These are phyloP conservation scores for Stenchaetothrips biformis DNA, from an alignment of 2,888 invertebrate genomes.

Conservation along the genomic window DNA sequence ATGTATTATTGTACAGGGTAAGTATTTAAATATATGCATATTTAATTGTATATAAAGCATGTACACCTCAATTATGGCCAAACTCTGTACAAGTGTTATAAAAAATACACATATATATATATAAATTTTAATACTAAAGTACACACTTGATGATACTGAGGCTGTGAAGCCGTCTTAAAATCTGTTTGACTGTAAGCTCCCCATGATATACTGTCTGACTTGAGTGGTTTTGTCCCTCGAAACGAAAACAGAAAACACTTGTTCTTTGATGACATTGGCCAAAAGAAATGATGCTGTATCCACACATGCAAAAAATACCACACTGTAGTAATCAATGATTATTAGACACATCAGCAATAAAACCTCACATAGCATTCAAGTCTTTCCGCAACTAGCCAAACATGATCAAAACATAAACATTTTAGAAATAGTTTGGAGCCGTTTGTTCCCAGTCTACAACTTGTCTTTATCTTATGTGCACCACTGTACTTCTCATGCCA, in stretches of 20 bases:
- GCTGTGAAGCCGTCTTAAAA: background rate
- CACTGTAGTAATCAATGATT: background rate
- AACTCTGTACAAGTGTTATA: slow-evolving; percentile 18
- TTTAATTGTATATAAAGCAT: background rate
- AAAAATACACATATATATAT: background rate
- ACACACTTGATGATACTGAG: background rate
- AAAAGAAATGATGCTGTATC: background rate
- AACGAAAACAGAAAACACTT: background rate
- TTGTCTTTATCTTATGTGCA: background rate
- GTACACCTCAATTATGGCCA: slow-evolving; percentile 15
- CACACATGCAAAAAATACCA: background rate
- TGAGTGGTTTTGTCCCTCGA: background rate
- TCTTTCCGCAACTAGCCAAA: background rate
- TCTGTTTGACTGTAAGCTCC: background rate
- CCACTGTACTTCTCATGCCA: background rate
- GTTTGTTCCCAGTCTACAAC: slow-evolving; percentile 5
- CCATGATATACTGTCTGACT: background rate
- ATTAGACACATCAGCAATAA: background rate
- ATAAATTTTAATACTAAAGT: background rate
- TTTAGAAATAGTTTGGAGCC: background rate
- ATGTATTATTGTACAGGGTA: background rate
- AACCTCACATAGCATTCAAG: background rate
- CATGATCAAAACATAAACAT: slow-evolving; percentile 6
- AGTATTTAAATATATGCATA: slow-evolving; percentile 12
- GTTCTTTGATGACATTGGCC: background rate